Evolutionary conservation across 1,140 invertebrate species (phyloP), one percentile per base, ranked within the genome.

Genomic region (Drosophila setifemur): DNA sequence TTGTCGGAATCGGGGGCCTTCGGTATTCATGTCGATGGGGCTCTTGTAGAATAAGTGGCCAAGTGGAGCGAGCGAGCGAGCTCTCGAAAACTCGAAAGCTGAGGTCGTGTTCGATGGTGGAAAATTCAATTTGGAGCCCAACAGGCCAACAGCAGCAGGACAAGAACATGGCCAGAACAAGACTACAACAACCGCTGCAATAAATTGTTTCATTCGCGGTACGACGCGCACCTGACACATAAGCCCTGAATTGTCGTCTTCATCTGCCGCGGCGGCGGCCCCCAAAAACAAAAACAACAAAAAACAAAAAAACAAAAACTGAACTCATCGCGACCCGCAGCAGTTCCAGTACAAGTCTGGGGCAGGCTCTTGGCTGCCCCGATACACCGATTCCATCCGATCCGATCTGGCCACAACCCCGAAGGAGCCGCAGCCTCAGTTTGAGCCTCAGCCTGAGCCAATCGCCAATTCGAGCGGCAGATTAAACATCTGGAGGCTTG

Each of bases 181-280:
- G 52, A 66, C 33, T 60, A 35, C 60, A 50, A 68, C 47, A 44
- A 55, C 69, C 33, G 79, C 63, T 81, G 77, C 77, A 81, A 81
- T 81, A 81, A 81, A 81, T 81, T 81, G 76, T 82, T 81, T 81
- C 76, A 81, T 82, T 81, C 76, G 76, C 75, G 74, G 75, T 69
- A 61, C 74, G 54, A 78, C 61, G 75, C 76, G 76, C 76, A 81
- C 76, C 76, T 81, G 76, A 81, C 76, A 81, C 77, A 81, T 82
- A 81, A 81, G 76, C 76, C 72, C 58, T 72, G 72, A 81, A 75
- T 82, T 81, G 76, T 81, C 77, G 76, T 81, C 76, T 81, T 81
- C 72, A 81, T 81, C 74, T 54, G 63, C 43, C 23, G 21, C 16
- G 16, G 31, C n/a, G n/a, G n/a, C n/a, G n/a, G n/a, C n/a, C 23